Base-by-base conservation (phyloP, 2,888 invertebrate genomes). In the Busseola fusca region DNA sequence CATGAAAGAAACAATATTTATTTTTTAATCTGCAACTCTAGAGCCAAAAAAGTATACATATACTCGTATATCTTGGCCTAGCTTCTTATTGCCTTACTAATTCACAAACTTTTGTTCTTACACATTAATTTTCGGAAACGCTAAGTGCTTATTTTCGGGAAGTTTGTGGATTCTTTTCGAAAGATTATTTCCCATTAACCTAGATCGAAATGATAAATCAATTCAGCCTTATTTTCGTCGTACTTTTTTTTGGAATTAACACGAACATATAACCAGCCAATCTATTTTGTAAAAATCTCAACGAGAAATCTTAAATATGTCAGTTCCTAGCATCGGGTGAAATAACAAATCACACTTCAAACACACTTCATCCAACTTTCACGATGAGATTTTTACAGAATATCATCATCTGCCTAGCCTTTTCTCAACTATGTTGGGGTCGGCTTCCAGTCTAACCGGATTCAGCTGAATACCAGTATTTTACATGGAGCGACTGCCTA, bases 51-150 rank as follows among this genome's bases (percentile, higher is more conserved):
- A 79, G 84, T 83, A 86, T 85, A 84, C 83, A 86, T 84, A 84
- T 84, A 45, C 62, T 63, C 74, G 37, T 74, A 84, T 83, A 76
- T 81, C 82, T 81, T 81, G 74, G 68, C 65, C 66, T 73, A 37
- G 59, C 58, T 74, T 83, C 85, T 88, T 87, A 90, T 88, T 86
- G 83, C 82, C 74, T 54, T 72, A 84, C 84, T 88, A 88, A 88
- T 87, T 88, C 84, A 86, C 84, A 73, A 87, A 90, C 81, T 89
- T 87, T 80, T 82, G 64, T 81, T 68, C 64, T 81, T 81, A 75
- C 72, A 84, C 85, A 88, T 87, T 85, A 81, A 87, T 89, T 88
- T 87, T 81, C 79, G 63, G 83, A 84, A 86, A 80, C 82, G 82
- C 84, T 87, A 83, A 86, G 83, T 85, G 84, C 82, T 82, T 66